Percentiles rank a stretch among this genome's conserved stretches.
Conservation (phyloP, 2,113 vertebrate genomes). For the Pelecanus crispus region DNA sequence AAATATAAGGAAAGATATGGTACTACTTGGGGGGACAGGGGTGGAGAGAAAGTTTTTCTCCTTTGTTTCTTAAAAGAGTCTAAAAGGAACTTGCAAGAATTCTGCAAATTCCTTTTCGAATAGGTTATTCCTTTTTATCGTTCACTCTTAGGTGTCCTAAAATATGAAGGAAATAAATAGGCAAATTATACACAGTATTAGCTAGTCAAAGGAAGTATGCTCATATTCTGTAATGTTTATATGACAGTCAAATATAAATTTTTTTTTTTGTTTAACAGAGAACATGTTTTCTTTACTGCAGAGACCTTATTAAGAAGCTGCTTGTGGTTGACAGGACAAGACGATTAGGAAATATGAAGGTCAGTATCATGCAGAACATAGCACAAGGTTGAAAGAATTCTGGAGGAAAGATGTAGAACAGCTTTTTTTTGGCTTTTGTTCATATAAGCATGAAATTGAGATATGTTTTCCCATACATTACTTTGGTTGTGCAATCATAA, state of each 20-base stretch:
- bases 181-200: neutral
- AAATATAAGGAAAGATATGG: neutral
- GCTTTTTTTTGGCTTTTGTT: neutral
- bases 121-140: neutral
- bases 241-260: neutral
- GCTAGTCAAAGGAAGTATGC: neutral
- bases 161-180: neutral
- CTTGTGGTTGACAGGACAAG: conserved; percentile 91
- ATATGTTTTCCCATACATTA: neutral
- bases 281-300: conserved; percentile 44
- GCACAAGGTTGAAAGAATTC: neutral
- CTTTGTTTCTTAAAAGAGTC: neutral
- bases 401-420: neutral
- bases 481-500: neutral
- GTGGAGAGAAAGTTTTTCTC: neutral
- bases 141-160: neutral
- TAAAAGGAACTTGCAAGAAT: neutral
- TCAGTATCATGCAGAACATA: conserved; percentile 43
- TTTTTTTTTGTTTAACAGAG: neutral
- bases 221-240: neutral
- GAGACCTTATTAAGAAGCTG: conserved; percentile 94
- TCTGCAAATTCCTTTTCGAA: neutral
- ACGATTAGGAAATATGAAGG: conserved; percentile 96
- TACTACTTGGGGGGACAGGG: neutral
- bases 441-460: neutral